Percentiles rank a stretch among this genome's conserved stretches.
Conservation (phyloP, 2,797 vertebrate genomes). For the Clamator glandarius region DNA sequence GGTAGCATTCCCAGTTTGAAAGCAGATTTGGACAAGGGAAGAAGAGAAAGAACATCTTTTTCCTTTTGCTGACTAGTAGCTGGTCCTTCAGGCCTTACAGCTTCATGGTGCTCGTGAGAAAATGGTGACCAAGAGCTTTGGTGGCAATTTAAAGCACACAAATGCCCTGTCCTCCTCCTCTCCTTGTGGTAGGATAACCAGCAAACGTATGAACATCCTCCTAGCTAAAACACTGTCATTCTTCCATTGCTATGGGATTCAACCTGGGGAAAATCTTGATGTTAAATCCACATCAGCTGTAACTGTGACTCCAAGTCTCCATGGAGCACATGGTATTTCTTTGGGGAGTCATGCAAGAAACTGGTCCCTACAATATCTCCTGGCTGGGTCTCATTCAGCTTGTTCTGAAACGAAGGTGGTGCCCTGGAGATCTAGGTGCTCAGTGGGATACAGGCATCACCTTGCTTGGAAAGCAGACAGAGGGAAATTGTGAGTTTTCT, state of each 20-base stretch:
- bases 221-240: neutral
- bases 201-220: neutral
- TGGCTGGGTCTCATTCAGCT: accelerated
- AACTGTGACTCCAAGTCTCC: neutral
- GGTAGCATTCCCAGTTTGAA: neutral
- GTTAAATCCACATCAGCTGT: neutral
- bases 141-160: neutral
- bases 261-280: neutral
- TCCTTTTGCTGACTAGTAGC: neutral
- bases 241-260: neutral
- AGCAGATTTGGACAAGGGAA: neutral
- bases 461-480: neutral
- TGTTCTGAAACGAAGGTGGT: neutral
- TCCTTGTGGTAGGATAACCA: neutral
- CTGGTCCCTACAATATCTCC: accelerated
- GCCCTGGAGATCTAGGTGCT: neutral
- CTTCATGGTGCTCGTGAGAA: neutral
- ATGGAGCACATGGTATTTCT: neutral
- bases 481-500: neutral
- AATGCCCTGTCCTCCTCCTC: neutral
- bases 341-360: neutral
- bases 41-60: neutral
- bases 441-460: neutral
- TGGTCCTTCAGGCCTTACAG: neutral
- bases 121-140: neutral